Conservation (phyloP, 64 coral and sea anemone genomes). For the Montipora capricornis region DNA sequence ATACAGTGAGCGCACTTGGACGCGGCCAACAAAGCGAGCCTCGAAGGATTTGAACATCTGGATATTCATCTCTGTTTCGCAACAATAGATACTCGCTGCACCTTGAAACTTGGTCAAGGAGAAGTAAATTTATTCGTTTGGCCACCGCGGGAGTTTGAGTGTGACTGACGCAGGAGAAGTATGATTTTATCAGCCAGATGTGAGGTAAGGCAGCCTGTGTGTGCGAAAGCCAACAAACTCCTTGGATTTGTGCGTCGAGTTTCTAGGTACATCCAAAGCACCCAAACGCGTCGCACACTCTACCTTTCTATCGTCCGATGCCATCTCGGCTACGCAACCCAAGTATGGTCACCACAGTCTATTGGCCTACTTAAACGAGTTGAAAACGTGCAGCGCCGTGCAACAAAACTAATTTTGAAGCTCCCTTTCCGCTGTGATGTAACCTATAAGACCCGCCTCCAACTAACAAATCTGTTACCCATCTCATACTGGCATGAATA, state of each 20-base stretch:
- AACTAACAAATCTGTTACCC: constrained; percentile 41
- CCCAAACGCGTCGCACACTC: constrained; percentile 21
- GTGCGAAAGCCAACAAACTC: constrained; percentile 49
- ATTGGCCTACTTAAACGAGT: constrained; percentile 38
- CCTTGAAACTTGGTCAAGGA: too few relatives aligned
- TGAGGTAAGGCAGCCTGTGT: too few relatives aligned
- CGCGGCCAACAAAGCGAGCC: too few relatives aligned
- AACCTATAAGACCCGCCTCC: constrained; percentile 57
- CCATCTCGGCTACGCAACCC: constrained; percentile 40
- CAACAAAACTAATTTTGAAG: constrained; percentile 44
- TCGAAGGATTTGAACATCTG: too few relatives aligned
- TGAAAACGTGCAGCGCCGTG: constrained; percentile 36
- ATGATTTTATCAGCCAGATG: too few relatives aligned
- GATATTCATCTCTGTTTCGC: too few relatives aligned
- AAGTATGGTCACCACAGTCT: constrained; percentile 73
- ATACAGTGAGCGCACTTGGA: too few relatives aligned
- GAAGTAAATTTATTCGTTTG: too few relatives aligned
- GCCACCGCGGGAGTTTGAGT: too few relatives aligned
- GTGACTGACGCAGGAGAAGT: too few relatives aligned
- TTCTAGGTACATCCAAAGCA: constrained; percentile 44
- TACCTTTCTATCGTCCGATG: constrained; percentile 38
- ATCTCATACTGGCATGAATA: constrained; percentile 71
- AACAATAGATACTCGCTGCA: too few relatives aligned
- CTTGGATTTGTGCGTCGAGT: constrained; percentile 38
- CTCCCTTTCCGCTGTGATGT: constrained; percentile 48